Percentiles rank a stretch among this genome's conserved stretches.
Conservation (phyloP, 2,888 invertebrate species). For the Halictus quadricinctus region DNA sequence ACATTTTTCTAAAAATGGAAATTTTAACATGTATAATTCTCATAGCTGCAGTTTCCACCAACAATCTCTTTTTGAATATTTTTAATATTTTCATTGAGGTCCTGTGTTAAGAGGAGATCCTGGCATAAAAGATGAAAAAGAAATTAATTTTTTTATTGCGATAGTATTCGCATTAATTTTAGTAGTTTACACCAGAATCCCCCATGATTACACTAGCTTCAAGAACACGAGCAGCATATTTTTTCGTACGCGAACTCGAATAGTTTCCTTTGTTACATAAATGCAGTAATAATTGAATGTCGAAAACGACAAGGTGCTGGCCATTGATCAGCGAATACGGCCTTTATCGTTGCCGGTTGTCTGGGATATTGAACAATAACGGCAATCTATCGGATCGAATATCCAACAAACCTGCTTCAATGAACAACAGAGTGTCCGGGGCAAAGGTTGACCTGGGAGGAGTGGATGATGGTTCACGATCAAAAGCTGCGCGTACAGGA, state of each 20-base stretch:
- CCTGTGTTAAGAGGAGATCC: no score
- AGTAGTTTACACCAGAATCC: no score
- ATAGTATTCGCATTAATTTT: no score
- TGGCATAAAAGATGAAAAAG: no score
- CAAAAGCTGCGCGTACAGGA: slow-evolving; percentile 76
- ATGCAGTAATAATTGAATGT: slow-evolving; percentile 48
- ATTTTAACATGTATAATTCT: no score
- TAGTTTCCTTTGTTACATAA: not conserved
- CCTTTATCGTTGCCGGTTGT: slow-evolving; percentile 63
- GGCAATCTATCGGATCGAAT: slow-evolving; percentile 77
- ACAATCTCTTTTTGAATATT: no score
- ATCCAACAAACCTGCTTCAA: slow-evolving; percentile 72
- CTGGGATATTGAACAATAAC: slow-evolving; percentile 72
- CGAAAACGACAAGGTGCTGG: slow-evolving; percentile 14
- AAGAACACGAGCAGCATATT: not conserved
- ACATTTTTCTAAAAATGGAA: no score
- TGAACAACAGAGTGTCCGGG: slow-evolving; percentile 49
- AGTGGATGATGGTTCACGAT: slow-evolving; percentile 61
- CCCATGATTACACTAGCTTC: not conserved
- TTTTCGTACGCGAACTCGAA: not conserved
- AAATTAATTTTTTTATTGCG: no score
- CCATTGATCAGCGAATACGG: slow-evolving; percentile 41
- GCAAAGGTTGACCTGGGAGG: slow-evolving; percentile 34
- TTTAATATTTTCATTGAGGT: no score
- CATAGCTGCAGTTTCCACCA: no score